These are phyloP conservation scores for Dipodomys merriami DNA, from an alignment of 2,113 vertebrate genomes.

Conservation along the genomic window DNA sequence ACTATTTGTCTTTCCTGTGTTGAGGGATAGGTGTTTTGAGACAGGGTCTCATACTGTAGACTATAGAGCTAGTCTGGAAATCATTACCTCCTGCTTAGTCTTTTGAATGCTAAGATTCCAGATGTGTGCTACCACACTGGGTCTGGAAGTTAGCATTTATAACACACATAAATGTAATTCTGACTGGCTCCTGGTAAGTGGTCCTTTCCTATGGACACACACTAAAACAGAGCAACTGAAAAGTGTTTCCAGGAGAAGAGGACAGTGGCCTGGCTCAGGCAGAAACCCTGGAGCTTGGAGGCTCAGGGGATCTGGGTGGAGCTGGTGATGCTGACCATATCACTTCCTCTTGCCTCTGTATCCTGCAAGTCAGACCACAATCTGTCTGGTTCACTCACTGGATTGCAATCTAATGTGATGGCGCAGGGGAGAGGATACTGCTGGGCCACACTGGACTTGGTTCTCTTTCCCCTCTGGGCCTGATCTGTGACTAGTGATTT, in stretches of 20 bases:
- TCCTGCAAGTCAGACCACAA: too few species aligned
- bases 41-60: too few species aligned
- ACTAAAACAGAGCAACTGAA: neutral
- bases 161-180: neutral
- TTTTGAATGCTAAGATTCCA: too few species aligned
- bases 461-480: neutral
- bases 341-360: neutral
- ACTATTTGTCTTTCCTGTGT: too few species aligned
- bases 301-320: neutral
- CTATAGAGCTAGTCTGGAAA: too few species aligned
- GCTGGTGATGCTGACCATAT: accelerated
- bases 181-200: neutral
- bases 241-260: too few species aligned
- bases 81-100: too few species aligned
- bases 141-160: neutral
- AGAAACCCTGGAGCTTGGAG: neutral
- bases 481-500: neutral
- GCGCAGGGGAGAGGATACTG: neutral
- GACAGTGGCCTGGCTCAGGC: neutral
- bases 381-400: neutral
- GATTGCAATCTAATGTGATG: too few species aligned
- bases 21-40: too few species aligned
- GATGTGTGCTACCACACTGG: too few species aligned
- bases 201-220: neutral
- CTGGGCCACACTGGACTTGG: too few species aligned